Conservation (phyloP, 2,888 invertebrate genomes). For the Tachina grossa region DNA sequence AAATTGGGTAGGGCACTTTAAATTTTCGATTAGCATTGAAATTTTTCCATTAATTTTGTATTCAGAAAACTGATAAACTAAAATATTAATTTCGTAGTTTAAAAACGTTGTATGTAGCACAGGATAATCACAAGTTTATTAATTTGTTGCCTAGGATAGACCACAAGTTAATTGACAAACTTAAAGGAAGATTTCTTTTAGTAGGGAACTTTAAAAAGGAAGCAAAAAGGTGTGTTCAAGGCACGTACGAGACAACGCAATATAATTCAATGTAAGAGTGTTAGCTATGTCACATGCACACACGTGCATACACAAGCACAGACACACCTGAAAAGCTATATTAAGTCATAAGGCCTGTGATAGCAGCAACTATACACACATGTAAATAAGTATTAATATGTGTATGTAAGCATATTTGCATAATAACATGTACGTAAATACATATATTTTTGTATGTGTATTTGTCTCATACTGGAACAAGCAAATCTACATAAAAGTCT, state of each 20-base stretch:
- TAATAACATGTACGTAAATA: constrained; percentile 23
- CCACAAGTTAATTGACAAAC: background rate
- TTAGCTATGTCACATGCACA: constrained; percentile 10
- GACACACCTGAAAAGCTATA: background rate
- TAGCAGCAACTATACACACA: constrained; percentile 16
- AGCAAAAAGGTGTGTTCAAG: constrained; percentile 42
- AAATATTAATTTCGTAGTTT: too few species aligned
- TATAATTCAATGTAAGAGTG: constrained; percentile 19
- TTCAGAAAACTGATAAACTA: too few species aligned
- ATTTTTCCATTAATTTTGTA: too few species aligned
- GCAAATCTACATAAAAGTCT: constrained; percentile 50
- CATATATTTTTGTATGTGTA: background rate
- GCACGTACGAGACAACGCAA: constrained; percentile 60
- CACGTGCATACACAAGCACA: background rate
- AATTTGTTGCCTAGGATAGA: background rate
- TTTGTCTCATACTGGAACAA: background rate
- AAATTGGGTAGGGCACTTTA: too few species aligned
- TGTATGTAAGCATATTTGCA: constrained; percentile 26
- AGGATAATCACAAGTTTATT: too few species aligned
- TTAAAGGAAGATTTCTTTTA: background rate
- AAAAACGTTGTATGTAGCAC: too few species aligned
- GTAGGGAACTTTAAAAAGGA: constrained; percentile 6
- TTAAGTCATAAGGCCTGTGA: constrained; percentile 46
- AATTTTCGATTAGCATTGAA: too few species aligned
- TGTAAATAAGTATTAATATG: background rate